Base-by-base conservation (phyloP, 92 coral and sea anemone species). In the Metridium senile region DNA sequence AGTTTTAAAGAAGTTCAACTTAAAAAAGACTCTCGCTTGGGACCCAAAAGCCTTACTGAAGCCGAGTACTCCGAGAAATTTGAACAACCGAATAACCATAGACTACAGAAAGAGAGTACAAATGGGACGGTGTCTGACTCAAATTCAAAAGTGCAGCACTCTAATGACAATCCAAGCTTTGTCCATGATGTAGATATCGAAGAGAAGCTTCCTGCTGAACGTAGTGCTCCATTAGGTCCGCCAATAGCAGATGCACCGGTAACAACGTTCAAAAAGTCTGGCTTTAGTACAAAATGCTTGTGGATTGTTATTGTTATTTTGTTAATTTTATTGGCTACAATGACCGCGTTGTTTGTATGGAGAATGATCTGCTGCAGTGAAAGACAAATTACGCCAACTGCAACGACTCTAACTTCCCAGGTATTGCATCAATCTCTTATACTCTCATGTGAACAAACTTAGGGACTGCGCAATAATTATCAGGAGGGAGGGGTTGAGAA, bases 271-370 rank as follows among this genome's bases (percentile, higher is more conserved):
- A 16, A 35, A 1, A 63, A 9, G 23, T 16, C 45, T 30, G 16
- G 69, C n/a, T n/a, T 9, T 33, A 22, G 13, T 16, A 68, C 34
- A 47, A 19, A 76, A 52, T 65, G 62, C 25, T 30, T 79, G 54
- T 26, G 71, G 26, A 45, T 70, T 18, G 33, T 70, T 26, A 21
- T 79, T 1, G 26, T 57, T 13, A 32, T 79, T 27, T 31, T 79
- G 66, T 16, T 59, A 28, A 26, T 79, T 13, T 45, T 79, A n/a
- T 35, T 35, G 19, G 35, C 64, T 34, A 19, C 47, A 13, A 79
- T 79, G 84, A 79, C 62, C 3, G 62, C 57, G 1, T 70, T 79
- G 59, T 79, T 79, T 56, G 25, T 70, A 22, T 79, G 76, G 76
- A 79, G 70, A 45, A 67, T 67, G 66, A 7, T 57, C 22, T 68